Percentiles rank a stretch among this genome's conserved stretches.
Evolutionary conservation across 2,113 vertebrate genomes (phyloP).

Genomic region (Dipodomys stephensi): DNA sequence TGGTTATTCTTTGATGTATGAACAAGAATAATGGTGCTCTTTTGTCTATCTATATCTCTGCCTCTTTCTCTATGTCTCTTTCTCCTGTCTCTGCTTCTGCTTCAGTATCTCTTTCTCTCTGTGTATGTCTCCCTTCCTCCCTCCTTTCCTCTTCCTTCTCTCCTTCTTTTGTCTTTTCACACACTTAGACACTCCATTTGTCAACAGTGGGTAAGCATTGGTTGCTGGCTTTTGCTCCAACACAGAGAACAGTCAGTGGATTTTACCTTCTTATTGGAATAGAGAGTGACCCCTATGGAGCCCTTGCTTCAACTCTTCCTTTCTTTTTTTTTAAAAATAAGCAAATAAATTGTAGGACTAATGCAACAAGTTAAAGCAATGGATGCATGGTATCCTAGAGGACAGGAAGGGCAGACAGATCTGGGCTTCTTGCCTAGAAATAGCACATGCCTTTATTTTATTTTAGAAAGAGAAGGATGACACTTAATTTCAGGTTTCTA

Average conservation of each 20-base stretch:
- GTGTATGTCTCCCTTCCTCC: neutral
- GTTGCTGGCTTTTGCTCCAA: neutral
- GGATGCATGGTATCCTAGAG: neutral
- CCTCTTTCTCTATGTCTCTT: neutral
- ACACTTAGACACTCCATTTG: neutral
- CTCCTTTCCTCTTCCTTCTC: neutral
- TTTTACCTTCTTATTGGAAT: neutral
- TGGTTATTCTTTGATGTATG: conserved; percentile 20
- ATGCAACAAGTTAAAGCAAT: neutral
- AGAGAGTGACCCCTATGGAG: neutral
- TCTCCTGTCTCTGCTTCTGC: neutral
- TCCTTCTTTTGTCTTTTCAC: neutral
- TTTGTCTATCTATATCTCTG: neutral
- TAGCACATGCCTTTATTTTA: conserved; percentile 2
- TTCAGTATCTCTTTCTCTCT: neutral
- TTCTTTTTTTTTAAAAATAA: neutral
- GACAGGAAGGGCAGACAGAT: neutral
- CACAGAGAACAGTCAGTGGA: neutral
- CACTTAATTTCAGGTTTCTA: conserved; percentile 34
- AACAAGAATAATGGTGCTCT: neutral
- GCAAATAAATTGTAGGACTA: conserved; percentile 43
- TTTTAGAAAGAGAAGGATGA: conserved; percentile 35
- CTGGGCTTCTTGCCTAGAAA: conserved; percentile 53
- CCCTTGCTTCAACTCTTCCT: neutral
- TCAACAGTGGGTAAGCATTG: neutral